These are phyloP conservation scores for Drosophila aldrichi DNA, from an alignment of 2,888 invertebrate genomes.

Conservation along the genomic window DNA sequence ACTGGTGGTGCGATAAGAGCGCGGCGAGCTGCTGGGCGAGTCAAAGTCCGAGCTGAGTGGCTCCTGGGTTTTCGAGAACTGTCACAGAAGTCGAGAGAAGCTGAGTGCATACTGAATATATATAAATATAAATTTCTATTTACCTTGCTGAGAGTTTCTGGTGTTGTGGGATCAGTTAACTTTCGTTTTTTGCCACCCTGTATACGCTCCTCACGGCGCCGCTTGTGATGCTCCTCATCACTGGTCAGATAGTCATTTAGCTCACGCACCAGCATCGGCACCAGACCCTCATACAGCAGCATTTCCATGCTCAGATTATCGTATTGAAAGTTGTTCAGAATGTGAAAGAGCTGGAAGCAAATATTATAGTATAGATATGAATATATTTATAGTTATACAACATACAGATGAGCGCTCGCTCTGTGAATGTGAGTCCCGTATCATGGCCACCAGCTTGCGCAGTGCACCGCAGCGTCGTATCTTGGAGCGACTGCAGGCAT, in stretches of 20 bases:
- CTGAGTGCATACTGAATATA: background rate
- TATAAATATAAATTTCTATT: background rate
- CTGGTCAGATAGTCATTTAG: slow-evolving; percentile 84
- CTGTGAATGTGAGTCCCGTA: slow-evolving; percentile 78
- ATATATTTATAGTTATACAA: background rate
- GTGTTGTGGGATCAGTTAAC: slow-evolving; percentile 59
- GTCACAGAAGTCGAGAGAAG: background rate
- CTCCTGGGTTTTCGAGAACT: slow-evolving; percentile 80
- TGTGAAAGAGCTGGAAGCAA: slow-evolving; percentile 73
- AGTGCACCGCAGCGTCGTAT: slow-evolving; percentile 84
- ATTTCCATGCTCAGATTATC: slow-evolving; percentile 86
- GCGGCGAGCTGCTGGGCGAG: slow-evolving; percentile 83
- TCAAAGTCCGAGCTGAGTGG: slow-evolving; percentile 76
- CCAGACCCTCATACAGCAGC: slow-evolving; percentile 87
- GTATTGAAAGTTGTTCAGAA: slow-evolving; percentile 86
- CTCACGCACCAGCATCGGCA: slow-evolving; percentile 86
- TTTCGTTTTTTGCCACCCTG: slow-evolving; percentile 82
- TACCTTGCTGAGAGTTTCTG: slow-evolving; percentile 77
- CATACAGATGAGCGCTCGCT: slow-evolving; percentile 82
- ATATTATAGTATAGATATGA: background rate
- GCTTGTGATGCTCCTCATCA: slow-evolving; percentile 82
- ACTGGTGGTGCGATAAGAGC: slow-evolving; percentile 81
- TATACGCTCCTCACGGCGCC: slow-evolving; percentile 82
- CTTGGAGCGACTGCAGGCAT: slow-evolving; percentile 85
- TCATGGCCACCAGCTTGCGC: slow-evolving; percentile 82